Percentiles rank a stretch among this genome's conserved stretches.
These are phyloP conservation scores for Digitonthophagus gazella DNA, from an alignment of 2,888 invertebrate genomes.

Conservation along the genomic window DNA sequence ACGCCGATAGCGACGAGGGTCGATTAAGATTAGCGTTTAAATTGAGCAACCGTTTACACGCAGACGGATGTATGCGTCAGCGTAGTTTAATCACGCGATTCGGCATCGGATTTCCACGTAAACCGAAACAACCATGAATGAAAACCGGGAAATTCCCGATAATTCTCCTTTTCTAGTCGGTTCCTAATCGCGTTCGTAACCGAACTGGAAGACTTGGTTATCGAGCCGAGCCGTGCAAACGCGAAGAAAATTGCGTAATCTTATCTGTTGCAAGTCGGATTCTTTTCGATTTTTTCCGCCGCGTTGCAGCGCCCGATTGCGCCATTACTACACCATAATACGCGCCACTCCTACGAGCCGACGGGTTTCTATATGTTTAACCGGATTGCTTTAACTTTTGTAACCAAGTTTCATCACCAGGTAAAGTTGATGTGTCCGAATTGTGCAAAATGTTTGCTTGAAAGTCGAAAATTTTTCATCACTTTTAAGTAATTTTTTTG, in stretches of 20 bases:
- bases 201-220: too few species aligned
- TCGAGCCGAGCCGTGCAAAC: too few species aligned
- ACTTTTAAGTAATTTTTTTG: background rate
- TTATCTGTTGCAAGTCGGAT: background rate
- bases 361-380: background rate
- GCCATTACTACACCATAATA: background rate
- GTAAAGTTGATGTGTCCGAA: background rate
- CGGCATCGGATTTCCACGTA: background rate
- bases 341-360: background rate
- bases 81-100: background rate
- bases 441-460: background rate
- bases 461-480: background rate
- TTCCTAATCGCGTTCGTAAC: too few species aligned
- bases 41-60: background rate
- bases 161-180: too few species aligned
- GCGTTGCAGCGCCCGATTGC: background rate
- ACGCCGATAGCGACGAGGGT: background rate
- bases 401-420: background rate
- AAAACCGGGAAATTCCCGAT: background rate
- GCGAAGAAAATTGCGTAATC: background rate
- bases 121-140: background rate
- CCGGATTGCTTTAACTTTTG: background rate
- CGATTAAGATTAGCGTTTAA: background rate
- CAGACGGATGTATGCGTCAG: background rate
- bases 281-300: background rate